These are phyloP conservation scores for Urechis unicinctus DNA, from an alignment of 2,888 invertebrate genomes.

Conservation along the genomic window DNA sequence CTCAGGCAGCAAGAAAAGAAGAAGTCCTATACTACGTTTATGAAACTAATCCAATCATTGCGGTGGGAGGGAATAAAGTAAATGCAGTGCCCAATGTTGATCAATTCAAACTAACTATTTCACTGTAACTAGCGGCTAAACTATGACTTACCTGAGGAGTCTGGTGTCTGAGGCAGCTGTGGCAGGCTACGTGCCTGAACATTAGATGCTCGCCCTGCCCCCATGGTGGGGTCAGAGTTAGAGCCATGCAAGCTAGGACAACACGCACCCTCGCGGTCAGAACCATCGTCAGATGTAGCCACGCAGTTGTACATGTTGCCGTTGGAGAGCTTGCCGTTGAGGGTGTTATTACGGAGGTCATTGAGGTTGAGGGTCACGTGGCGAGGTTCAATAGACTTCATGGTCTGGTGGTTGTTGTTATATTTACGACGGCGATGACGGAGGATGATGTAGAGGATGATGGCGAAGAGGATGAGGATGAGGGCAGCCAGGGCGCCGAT, in stretches of 20 bases:
- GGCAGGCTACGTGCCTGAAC: constrained; percentile 41
- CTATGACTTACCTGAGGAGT: constrained; percentile 20
- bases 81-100: too few relatives aligned
- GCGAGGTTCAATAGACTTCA: constrained; percentile 15
- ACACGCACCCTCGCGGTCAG: constrained; percentile 29
- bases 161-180: constrained; percentile 33
- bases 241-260: too few relatives aligned
- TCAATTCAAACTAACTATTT: too few relatives aligned
- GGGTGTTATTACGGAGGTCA: constrained; percentile 4
- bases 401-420: constrained; percentile 14
- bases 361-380: constrained; percentile 15
- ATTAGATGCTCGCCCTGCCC: too few relatives aligned
- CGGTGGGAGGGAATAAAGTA: too few relatives aligned
- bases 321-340: constrained; percentile 29
- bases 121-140: too few relatives aligned
- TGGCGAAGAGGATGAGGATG: constrained; percentile 61
- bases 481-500: constrained; percentile 67
- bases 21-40: too few relatives aligned
- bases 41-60: too few relatives aligned
- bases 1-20: too few relatives aligned
- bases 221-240: too few relatives aligned
- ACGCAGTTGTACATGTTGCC: constrained; percentile 52
- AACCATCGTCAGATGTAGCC: constrained; percentile 37
- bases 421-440: constrained; percentile 30
- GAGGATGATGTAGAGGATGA: constrained; percentile 67